Evolutionary conservation across 2,888 invertebrate species (phyloP), one percentile per base, ranked within the genome.

Genomic region (Adelognathus sp.): DNA sequence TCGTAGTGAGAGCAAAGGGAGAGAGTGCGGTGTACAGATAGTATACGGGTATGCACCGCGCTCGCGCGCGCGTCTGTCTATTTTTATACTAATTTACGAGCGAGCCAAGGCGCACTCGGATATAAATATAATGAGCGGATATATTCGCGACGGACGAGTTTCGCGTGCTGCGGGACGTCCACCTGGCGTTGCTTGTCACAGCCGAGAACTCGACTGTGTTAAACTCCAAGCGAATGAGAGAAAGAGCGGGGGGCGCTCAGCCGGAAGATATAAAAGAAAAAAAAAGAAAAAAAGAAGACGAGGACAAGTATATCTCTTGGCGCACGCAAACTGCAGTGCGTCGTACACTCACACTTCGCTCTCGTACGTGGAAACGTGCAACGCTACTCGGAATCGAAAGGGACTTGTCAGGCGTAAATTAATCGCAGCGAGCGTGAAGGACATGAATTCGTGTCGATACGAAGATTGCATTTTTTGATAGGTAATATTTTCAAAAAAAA

Each of bases 121-220:
- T 87, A 86, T 86, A 88, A 87, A 88, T 86, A 87, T 84, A 83
- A 87, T 81, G 80, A 79, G 77, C 79, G 81, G 76, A 83, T 81
- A 82, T 81, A 82, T 83, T 84, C 79, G 81, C 74, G 82, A 79
- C 73, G 67, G 63, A 54, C 52, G 80, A 77, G 82, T 84, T 85
- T 85, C 82, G 83, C 85, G 84, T 79, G 86, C 82, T 79, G 86
- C 82, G 77, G 77, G 81, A 84, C 64, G 82, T 81, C 80, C 87
- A 87, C 87, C 88, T 88, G 88, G 83, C 84, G 79, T 76, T 71
- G 80, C 84, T 76, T 83, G 83, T 88, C 84, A 84, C 41, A 66
- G 27, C 66, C 72, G 56, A 14, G 31, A 21, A 44, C 31, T 24
- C 58, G 36, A 50, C 41, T 27, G 33, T 50, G 50, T n/a, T 58